Evolutionary conservation across 2,888 invertebrate genomes (phyloP).

Genomic region (Drosophila macrothrix): DNA sequence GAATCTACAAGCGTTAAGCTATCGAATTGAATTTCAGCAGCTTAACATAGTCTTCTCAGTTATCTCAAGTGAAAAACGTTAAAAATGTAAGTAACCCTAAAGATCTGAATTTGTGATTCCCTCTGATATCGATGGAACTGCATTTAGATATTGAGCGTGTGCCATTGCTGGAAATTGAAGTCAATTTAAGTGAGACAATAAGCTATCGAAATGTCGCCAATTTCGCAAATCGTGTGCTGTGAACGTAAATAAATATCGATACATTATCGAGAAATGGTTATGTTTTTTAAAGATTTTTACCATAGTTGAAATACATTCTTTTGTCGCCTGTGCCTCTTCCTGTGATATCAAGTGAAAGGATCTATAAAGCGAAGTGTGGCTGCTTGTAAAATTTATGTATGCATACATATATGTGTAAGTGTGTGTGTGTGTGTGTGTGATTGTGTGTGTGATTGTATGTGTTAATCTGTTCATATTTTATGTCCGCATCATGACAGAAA

Average conservation of each 20-base stretch:
- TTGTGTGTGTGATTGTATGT: constrained; percentile 1
- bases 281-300: background rate
- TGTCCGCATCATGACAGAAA: constrained; percentile 63
- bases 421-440: constrained; percentile 15
- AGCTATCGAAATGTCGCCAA: background rate
- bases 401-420: background rate
- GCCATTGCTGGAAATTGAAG: background rate
- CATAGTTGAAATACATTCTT: background rate
- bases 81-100: background rate
- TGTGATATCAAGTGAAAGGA: background rate
- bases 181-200: background rate
- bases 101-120: background rate
- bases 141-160: too few relatives aligned
- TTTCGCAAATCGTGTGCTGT: background rate
- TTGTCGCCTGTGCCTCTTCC: background rate
- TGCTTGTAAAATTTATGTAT: background rate
- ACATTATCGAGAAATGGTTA: background rate
- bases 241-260: background rate
- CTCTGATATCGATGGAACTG: background rate
- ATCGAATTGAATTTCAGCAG: background rate
- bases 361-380: background rate
- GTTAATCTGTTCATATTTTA: constrained; percentile 65
- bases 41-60: background rate
- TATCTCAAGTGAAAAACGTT: background rate
- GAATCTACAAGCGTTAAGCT: background rate